phyloP scores from a whole-genome alignment of 2,888 invertebrate genomes.

The Candidula unifasciata region DNA sequence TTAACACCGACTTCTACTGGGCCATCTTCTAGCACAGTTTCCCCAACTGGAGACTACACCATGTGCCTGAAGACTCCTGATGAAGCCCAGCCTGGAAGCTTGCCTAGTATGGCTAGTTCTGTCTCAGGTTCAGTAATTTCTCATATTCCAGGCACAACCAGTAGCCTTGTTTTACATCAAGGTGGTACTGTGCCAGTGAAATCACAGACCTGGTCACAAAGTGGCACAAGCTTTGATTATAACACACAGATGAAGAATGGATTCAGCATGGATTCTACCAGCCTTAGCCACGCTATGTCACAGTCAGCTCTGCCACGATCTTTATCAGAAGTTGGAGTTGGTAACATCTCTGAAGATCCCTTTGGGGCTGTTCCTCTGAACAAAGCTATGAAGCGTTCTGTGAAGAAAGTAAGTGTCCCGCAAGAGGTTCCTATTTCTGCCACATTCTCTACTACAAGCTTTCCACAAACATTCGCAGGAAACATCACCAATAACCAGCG shows the following conservation, averaged over 20 bases:
- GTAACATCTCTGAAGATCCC: conserved; percentile 59
- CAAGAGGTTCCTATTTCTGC: conserved; percentile 16
- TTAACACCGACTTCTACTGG: conserved; percentile 58
- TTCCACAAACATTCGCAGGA: neutral
- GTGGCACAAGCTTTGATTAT: conserved; percentile 32
- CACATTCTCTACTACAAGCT: conserved; percentile 4
- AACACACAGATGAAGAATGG: conserved; percentile 11
- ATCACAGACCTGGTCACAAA: conserved; percentile 16
- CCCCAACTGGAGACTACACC: conserved; percentile 53
- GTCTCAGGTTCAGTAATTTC: conserved; percentile 9
- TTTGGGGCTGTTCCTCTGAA: conserved; percentile 70
- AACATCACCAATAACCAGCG: neutral
- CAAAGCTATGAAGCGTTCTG: conserved; percentile 53
- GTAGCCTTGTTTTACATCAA: conserved; percentile 29
- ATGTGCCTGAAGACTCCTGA: conserved; percentile 55
- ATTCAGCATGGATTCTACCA: neutral
- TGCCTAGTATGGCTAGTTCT: neutral
- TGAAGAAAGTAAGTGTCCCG: conserved; percentile 29
- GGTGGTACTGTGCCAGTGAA: conserved; percentile 36
- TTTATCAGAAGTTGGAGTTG: neutral
- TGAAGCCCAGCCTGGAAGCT: conserved; percentile 55
- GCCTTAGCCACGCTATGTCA: neutral
- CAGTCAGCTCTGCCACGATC: conserved; percentile 6
- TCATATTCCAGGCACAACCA: conserved; percentile 18
- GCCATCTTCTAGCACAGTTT: conserved; percentile 58